Conservation (phyloP, 2,888 invertebrate genomes). For the Microplitis deprimator region DNA sequence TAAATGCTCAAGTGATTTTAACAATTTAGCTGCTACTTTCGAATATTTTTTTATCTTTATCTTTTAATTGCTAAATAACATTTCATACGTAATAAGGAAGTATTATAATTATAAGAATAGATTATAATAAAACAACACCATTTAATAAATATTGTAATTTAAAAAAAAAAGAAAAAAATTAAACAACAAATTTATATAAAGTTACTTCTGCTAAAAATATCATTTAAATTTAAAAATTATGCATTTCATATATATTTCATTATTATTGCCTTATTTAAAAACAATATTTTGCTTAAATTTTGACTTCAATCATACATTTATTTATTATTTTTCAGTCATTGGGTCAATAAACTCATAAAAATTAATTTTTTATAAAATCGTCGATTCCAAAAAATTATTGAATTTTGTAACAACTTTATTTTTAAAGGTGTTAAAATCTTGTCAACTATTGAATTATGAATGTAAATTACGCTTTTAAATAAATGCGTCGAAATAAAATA, state of each 20-base stretch:
- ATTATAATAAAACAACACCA: not conserved
- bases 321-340: not conserved
- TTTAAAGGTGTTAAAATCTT: too few relatives aligned
- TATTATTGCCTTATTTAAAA: not conserved
- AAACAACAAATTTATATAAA: constrained; percentile 3
- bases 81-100: constrained; percentile 10
- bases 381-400: not conserved
- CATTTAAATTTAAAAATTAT: not conserved
- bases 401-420: not conserved
- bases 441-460: too few relatives aligned
- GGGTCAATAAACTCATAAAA: not conserved
- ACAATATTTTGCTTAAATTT: not conserved
- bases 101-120: constrained; percentile 1
- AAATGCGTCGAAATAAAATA: not conserved
- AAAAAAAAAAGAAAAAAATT: not conserved
- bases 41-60: constrained; percentile 17
- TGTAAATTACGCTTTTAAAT: too few relatives aligned
- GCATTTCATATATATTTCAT: not conserved
- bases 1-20: constrained; percentile 32
- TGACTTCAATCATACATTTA: too few relatives aligned
- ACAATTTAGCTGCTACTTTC: constrained; percentile 24
- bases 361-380: not conserved
- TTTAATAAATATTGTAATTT: not conserved
- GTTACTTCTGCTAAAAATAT: constrained; percentile 3
- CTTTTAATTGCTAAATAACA: not conserved